Base-by-base conservation (phyloP, 2,888 invertebrate species). In the Athalia circularis region DNA sequence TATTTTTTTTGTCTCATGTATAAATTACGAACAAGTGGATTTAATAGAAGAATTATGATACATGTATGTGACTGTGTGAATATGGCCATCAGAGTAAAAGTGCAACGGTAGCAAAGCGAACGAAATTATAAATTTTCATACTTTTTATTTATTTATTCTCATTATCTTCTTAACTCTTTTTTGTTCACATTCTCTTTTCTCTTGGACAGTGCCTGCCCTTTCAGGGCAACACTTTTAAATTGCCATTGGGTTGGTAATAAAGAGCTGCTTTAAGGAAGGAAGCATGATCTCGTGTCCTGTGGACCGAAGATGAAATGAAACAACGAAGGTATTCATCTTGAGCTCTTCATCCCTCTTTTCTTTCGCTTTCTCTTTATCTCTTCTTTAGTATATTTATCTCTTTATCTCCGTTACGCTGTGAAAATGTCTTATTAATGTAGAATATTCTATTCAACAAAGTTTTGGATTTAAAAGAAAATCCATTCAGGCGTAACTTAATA, bases 401-500 rank as follows among this genome's bases (percentile, higher is more conserved):
- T 29, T 29, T 29, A 29, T 45, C 45, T 64, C 47, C 64, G 47
- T n/a, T 7, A 45, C 50, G 4, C 50, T 50, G 67, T 47, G 48
- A 52, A 15, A 52, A 11, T 43, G 48, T 54, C 52, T 68, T 43
- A 50, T 70, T 70, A 54, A 70, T 70, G 70, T 15, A 45, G 62
- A 43, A 70, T 54, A 70, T 70, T 70, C 57, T 70, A 70, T 57
- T 70, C 57, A 67, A 11, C n/a, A 43, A 68, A 54, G 54, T 5
- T 47, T 4, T 5, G 9, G 45, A 70, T 11, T 70, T 70, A 43
- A 57, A 70, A 72, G 59, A 72, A 59, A n/a, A 59, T n/a, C 59
- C 72, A 72, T 72, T 72, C 72, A 72, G 47, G 45, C 72, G 72
- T 72, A 8, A 72, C 57, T 57, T 47, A 72, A 72, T 72, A 72